Evolutionary conservation across 2,113 vertebrate species (phyloP).

Genomic region (Burhinus bistriatus): DNA sequence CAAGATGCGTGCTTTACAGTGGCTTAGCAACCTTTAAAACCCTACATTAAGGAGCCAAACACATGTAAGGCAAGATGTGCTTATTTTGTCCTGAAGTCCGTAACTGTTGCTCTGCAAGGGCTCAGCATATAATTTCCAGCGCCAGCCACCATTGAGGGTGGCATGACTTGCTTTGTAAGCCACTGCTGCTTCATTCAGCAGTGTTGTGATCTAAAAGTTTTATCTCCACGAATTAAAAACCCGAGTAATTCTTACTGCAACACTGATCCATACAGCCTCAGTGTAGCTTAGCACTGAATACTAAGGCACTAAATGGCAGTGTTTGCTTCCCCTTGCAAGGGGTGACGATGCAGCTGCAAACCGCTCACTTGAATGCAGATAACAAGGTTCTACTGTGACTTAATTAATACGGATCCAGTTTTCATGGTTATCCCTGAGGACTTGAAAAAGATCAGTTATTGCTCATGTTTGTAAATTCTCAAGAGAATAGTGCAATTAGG

Average conservation of each 20-base stretch:
- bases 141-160: not conserved
- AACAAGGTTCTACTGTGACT: not conserved
- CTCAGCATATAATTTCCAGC: not conserved
- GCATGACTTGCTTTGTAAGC: not conserved
- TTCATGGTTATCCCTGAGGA: not conserved
- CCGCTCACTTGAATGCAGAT: not conserved
- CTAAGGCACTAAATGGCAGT: not conserved
- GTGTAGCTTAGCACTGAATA: not conserved
- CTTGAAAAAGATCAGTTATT: not conserved
- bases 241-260: not conserved
- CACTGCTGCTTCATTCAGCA: not conserved
- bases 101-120: not conserved
- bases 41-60: not conserved
- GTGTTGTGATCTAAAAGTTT: not conserved
- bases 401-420: not conserved
- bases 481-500: not conserved
- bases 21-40: not conserved
- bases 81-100: not conserved
- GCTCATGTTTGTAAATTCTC: not conserved
- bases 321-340: not conserved
- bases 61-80: not conserved
- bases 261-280: not conserved
- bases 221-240: not conserved
- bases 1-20: not conserved
- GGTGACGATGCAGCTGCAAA: not conserved